Conservation (phyloP, 2,113 vertebrate species). For the Ictalurus furcatus region DNA sequence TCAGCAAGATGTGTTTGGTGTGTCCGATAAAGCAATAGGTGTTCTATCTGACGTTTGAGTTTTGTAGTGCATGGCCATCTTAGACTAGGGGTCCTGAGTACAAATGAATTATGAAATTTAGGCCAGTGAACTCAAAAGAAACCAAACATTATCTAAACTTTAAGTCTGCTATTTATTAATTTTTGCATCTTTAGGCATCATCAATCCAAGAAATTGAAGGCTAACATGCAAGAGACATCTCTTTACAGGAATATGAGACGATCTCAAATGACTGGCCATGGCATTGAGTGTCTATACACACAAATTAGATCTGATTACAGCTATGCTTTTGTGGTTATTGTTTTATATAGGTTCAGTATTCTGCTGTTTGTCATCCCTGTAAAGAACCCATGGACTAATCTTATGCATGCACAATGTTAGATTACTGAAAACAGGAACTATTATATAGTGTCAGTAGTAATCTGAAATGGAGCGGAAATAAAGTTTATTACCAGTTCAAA, state of each 20-base stretch:
- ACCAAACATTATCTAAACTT: neutral
- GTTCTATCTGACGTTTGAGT: neutral
- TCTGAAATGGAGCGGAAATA: neutral
- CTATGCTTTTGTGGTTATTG: neutral
- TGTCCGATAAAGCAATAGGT: constrained; percentile 1
- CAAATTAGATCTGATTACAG: neutral
- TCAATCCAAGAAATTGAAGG: neutral
- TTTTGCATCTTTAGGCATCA: neutral
- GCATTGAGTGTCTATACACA: neutral
- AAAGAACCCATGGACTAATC: neutral
- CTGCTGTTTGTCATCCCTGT: neutral
- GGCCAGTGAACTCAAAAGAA: neutral
- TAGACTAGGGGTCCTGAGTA: neutral
- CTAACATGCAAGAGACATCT: neutral
- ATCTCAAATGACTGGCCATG: neutral
- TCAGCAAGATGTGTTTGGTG: neutral
- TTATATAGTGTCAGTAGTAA: neutral
- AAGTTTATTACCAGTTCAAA: neutral
- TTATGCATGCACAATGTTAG: too few species aligned
- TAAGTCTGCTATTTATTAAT: too few species aligned
- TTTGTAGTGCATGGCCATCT: neutral
- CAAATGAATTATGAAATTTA: neutral
- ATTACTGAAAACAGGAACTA: neutral
- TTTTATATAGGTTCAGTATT: neutral
- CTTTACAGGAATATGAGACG: neutral